A percentile compares a stretch with the other conserved stretches of the same genome.
phyloP scores from a whole-genome alignment of 2,113 vertebrate species.

The Ptilonorhynchus violaceus region DNA sequence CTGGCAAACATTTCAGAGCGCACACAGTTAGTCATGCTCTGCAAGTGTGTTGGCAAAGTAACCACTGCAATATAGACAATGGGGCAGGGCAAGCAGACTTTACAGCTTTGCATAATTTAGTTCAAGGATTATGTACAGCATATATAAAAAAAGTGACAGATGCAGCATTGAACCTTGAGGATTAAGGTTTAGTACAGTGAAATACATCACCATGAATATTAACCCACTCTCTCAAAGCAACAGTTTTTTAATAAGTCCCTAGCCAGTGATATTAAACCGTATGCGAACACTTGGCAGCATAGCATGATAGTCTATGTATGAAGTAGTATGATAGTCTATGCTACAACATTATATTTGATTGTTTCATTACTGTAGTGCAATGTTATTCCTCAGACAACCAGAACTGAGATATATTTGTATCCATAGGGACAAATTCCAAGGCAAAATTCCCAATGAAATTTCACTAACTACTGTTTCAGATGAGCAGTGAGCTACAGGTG shows the following conservation, averaged over 20 bases:
- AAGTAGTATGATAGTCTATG: background rate
- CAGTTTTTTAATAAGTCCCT: background rate
- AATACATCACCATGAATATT: constrained; percentile 11
- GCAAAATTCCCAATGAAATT: background rate
- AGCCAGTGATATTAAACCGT: background rate
- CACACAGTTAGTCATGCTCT: background rate
- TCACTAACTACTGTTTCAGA: background rate
- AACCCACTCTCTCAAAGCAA: background rate
- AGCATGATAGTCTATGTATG: too few relatives aligned
- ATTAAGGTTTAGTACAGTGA: background rate
- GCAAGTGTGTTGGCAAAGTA: background rate
- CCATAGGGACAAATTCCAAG: background rate
- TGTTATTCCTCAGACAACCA: background rate
- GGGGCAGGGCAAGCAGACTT: background rate
- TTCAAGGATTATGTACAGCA: background rate
- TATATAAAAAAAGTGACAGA: background rate
- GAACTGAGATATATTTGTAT: background rate
- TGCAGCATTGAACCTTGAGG: background rate
- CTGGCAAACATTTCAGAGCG: background rate
- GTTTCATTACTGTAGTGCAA: background rate
- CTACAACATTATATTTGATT: background rate
- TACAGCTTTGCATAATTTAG: background rate
- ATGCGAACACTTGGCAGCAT: background rate
- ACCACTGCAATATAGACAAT: background rate
- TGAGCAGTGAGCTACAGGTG: background rate